These are phyloP conservation scores for Polyodon spathula DNA, from an alignment of 2,113 vertebrate genomes.

Conservation along the genomic window DNA sequence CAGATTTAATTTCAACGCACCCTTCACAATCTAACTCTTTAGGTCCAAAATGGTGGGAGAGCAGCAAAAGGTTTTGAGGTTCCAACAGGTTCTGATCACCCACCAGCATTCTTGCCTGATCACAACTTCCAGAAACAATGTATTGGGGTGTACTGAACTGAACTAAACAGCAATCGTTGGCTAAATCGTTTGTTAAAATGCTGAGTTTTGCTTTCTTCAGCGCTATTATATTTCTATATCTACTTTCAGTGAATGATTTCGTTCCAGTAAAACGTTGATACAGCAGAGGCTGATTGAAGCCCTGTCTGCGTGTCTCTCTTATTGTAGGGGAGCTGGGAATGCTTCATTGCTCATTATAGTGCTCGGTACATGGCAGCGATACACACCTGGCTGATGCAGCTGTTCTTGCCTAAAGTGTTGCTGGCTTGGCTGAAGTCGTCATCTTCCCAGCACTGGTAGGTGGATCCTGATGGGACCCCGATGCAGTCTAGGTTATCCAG, in stretches of 20 bases:
- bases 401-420: slow-evolving; percentile 63
- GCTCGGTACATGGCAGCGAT: too few relatives aligned
- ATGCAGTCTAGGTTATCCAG: slow-evolving; percentile 88
- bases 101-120: too few relatives aligned
- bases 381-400: slow-evolving; percentile 76
- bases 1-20: slow-evolving; percentile 22
- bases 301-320: too few relatives aligned
- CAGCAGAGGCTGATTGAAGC: too few relatives aligned
- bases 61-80: slow-evolving; percentile 66
- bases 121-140: slow-evolving; percentile 82
- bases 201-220: too few relatives aligned
- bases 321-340: too few relatives aligned
- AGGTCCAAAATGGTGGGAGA: slow-evolving; percentile 35
- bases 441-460: slow-evolving; percentile 86
- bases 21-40: slow-evolving; percentile 34
- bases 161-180: slow-evolving; percentile 43
- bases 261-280: too few relatives aligned
- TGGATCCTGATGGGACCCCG: slow-evolving; percentile 66
- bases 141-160: slow-evolving; percentile 25
- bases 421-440: slow-evolving; percentile 87
- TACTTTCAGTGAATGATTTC: too few relatives aligned
- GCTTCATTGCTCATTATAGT: too few relatives aligned
- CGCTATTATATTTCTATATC: too few relatives aligned
- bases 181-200: too few relatives aligned
- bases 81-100: slow-evolving; percentile 67